Conservation (phyloP, 2,113 vertebrate genomes). For the Xiphophorus hellerii region DNA sequence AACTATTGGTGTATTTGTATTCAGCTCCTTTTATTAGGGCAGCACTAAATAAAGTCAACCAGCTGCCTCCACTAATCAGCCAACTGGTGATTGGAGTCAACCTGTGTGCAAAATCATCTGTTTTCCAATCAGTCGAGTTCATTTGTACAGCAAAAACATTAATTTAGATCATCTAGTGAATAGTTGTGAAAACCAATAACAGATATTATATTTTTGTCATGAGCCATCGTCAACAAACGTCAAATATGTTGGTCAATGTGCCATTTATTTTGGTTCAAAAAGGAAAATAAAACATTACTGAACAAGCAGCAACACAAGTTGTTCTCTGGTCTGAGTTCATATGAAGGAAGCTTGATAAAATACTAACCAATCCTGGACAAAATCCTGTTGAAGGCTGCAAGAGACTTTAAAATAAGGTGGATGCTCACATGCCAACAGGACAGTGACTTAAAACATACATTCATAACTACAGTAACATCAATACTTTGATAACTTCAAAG, state of each 20-base stretch:
- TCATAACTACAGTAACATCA: neutral
- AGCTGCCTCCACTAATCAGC: neutral
- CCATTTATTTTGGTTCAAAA: too few species aligned
- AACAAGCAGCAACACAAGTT: neutral
- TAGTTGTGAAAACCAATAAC: too few species aligned
- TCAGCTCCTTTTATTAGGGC: neutral
- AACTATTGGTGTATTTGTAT: neutral
- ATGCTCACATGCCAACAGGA: neutral
- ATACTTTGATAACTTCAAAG: neutral
- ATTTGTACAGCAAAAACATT: too few species aligned
- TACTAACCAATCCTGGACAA: neutral
- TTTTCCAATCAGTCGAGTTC: too few species aligned
- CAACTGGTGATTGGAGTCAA: neutral
- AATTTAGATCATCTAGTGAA: too few species aligned
- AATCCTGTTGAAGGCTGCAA: neutral
- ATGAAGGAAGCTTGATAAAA: too few species aligned
- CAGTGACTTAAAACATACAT: too few species aligned
- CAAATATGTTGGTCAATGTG: too few species aligned
- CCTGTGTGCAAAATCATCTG: neutral
- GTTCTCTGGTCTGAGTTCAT: neutral
- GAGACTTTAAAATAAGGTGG: neutral
- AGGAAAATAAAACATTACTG: neutral
- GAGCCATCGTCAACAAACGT: too few species aligned
- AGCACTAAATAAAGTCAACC: neutral
- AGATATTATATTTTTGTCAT: too few species aligned